Evolutionary conservation across 2,888 invertebrate genomes (phyloP).

Genomic region (Trilocha varians): DNA sequence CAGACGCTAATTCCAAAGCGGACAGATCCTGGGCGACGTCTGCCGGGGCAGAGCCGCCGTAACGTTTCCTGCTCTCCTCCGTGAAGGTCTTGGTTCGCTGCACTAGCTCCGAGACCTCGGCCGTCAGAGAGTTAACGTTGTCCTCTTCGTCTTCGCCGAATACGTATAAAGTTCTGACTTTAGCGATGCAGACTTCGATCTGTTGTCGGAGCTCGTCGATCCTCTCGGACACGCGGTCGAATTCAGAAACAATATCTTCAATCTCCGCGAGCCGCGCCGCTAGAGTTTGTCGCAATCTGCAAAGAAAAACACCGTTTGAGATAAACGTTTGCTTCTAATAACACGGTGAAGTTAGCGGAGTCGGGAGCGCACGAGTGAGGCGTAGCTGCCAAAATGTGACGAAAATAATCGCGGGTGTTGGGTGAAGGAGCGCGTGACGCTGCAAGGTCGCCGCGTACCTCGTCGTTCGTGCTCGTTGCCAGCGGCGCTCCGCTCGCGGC

Average conservation of each 20-base stretch:
- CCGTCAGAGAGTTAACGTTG: constrained; percentile 72
- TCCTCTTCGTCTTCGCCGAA: constrained; percentile 81
- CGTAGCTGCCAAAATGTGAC: constrained; percentile 62
- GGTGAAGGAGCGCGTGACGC: constrained; percentile 59
- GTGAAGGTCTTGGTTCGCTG: constrained; percentile 74
- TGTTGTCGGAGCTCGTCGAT: constrained; percentile 79
- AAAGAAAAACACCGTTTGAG: constrained; percentile 35
- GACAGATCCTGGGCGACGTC: constrained; percentile 88
- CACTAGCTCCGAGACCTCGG: constrained; percentile 72
- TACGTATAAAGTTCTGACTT: constrained; percentile 82
- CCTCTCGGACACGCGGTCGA: constrained; percentile 80
- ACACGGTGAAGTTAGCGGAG: constrained; percentile 32
- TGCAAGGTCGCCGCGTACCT: constrained; percentile 64
- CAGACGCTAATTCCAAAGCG: constrained; percentile 85
- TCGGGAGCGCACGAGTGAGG: constrained; percentile 35
- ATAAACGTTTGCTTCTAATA: constrained; percentile 34
- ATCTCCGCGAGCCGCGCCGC: constrained; percentile 83
- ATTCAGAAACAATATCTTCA: constrained; percentile 82
- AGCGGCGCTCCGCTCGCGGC: constrained; percentile 66
- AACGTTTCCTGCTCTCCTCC: constrained; percentile 73
- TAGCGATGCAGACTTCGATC: constrained; percentile 77
- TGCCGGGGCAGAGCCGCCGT: constrained; percentile 79
- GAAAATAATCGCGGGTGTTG: constrained; percentile 64
- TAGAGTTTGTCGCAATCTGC: constrained; percentile 86
- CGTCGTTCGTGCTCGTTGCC: constrained; percentile 60